Percentiles rank a stretch among this genome's conserved stretches.
Conservation (phyloP, 2,888 invertebrate species). For the Tuta absoluta region DNA sequence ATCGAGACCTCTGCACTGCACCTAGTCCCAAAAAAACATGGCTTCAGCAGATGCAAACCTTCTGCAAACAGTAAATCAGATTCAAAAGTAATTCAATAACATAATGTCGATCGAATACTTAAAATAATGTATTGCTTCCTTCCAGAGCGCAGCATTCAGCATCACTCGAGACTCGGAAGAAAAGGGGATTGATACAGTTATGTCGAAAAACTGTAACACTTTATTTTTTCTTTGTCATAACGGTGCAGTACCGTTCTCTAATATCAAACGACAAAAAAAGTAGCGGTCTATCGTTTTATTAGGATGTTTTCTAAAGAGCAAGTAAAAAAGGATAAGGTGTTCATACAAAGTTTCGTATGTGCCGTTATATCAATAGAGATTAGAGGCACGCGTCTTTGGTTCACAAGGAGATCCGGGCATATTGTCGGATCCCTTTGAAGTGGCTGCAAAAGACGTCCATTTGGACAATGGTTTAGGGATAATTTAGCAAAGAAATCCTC, state of each 20-base stretch:
- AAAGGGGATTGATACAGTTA: slow-evolving; percentile 72
- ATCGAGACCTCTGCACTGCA: slow-evolving; percentile 58
- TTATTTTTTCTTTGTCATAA: slow-evolving; percentile 66
- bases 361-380: slow-evolving; percentile 80
- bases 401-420: slow-evolving; percentile 52
- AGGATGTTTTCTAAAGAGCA: slow-evolving; percentile 58
- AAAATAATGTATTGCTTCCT: slow-evolving; percentile 79
- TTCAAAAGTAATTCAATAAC: slow-evolving; percentile 80
- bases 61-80: slow-evolving; percentile 73
- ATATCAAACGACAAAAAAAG: slow-evolving; percentile 65
- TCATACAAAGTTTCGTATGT: slow-evolving; percentile 62
- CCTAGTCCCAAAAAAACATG: slow-evolving; percentile 56
- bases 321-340: slow-evolving; percentile 74
- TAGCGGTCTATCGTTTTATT: slow-evolving; percentile 72
- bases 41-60: slow-evolving; percentile 72
- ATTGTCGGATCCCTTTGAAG: slow-evolving; percentile 73
- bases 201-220: slow-evolving; percentile 76
- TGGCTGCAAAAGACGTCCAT: slow-evolving; percentile 71
- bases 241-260: slow-evolving; percentile 69
- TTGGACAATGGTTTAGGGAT: slow-evolving; percentile 59
- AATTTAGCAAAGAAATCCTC: slow-evolving; percentile 55
- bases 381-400: slow-evolving; percentile 75
- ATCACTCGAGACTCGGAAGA: slow-evolving; percentile 55
- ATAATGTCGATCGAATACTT: slow-evolving; percentile 73
- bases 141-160: slow-evolving; percentile 68